phyloP scores from a whole-genome alignment of 2,113 vertebrate species.

The Megaceryle maxima region DNA sequence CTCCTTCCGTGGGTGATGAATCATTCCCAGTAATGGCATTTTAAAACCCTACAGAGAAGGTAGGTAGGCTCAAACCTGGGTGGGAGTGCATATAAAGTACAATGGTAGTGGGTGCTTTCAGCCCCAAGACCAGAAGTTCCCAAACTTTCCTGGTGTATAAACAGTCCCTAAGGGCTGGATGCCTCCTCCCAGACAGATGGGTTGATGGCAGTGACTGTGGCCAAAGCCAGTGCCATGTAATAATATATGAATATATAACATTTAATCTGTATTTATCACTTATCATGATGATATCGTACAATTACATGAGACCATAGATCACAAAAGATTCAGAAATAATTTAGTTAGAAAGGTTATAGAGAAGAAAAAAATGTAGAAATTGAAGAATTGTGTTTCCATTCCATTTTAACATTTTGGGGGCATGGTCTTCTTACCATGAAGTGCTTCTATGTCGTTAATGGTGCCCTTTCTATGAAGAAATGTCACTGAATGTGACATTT shows the following conservation, averaged over 20 bases:
- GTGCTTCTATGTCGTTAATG: not conserved
- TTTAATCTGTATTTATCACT: not conserved
- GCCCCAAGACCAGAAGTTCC: not conserved
- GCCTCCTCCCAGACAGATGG: not conserved
- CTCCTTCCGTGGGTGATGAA: slow-evolving; percentile 6
- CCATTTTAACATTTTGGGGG: not conserved
- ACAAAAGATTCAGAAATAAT: not conserved
- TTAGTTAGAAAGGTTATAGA: not conserved
- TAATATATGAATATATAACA: not conserved
- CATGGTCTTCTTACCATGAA: not conserved
- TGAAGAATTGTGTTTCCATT: not conserved
- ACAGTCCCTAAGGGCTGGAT: not conserved
- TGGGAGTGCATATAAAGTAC: slow-evolving; percentile 20
- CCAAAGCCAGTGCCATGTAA: not conserved
- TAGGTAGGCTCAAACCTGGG: slow-evolving; percentile 3
- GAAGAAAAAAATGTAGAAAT: not conserved
- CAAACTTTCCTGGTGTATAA: not conserved
- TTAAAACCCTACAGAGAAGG: slow-evolving; percentile 32
- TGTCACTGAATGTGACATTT: not conserved
- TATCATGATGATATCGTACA: not conserved
- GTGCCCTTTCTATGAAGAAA: not conserved
- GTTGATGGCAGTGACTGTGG: not conserved
- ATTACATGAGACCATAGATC: not conserved
- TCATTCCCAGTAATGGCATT: slow-evolving; percentile 41
- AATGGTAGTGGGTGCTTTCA: not conserved